These are phyloP conservation scores for Hydropotes inermis DNA, from an alignment of 2,113 vertebrate species.

Conservation along the genomic window DNA sequence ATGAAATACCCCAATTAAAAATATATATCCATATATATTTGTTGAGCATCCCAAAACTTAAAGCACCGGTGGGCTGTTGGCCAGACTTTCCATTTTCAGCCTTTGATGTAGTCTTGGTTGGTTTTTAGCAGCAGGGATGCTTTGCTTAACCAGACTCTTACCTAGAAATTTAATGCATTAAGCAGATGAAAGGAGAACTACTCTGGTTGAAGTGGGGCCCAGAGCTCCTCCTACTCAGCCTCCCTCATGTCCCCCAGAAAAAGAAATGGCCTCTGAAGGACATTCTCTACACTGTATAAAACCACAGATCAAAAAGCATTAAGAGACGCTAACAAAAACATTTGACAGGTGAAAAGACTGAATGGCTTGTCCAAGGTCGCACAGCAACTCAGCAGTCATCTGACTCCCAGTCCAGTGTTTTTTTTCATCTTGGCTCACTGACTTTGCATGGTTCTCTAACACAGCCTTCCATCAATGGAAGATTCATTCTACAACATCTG, in stretches of 20 bases:
- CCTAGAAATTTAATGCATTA: background rate
- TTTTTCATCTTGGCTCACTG: background rate
- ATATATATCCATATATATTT: background rate
- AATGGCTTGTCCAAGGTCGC: background rate
- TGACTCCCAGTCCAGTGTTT: background rate
- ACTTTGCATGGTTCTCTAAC: background rate
- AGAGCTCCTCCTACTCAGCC: background rate
- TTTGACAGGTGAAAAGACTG: background rate
- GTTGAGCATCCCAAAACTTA: background rate
- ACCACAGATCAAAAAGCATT: background rate
- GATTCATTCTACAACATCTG: background rate
- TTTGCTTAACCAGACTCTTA: constrained; percentile 7
- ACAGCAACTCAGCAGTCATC: background rate
- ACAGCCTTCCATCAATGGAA: background rate
- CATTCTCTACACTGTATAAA: background rate
- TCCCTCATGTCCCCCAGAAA: background rate
- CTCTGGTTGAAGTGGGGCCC: background rate
- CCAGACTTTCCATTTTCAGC: background rate
- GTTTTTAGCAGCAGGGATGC: background rate
- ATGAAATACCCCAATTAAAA: background rate
- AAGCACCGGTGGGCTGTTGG: background rate
- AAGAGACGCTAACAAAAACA: background rate
- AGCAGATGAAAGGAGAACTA: background rate
- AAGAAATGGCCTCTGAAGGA: background rate
- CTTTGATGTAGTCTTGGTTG: background rate